These are phyloP conservation scores for Euwallacea fornicatus DNA, from an alignment of 1,140 invertebrate species.

Conservation along the genomic window DNA sequence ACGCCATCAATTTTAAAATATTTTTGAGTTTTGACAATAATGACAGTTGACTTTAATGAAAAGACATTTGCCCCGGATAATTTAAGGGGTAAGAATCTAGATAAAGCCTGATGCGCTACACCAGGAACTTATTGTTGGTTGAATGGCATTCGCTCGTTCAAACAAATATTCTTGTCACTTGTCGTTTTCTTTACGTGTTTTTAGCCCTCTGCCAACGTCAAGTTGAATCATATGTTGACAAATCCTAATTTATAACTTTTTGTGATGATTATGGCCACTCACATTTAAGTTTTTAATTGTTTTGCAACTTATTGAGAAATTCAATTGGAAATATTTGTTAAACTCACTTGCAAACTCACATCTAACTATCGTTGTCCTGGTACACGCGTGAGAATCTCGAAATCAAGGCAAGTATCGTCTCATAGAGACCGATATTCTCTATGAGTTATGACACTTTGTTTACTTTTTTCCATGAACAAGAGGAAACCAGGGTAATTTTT, in stretches of 20 bases:
- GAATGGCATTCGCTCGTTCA: no score
- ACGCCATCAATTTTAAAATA: no score
- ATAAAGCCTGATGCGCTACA: no score
- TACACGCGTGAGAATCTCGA: neutral
- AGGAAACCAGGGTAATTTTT: neutral
- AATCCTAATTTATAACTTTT: neutral
- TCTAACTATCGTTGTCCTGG: neutral
- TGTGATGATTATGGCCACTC: constrained; percentile 5
- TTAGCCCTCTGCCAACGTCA: no score
- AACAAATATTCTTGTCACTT: no score
- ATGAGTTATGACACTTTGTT: neutral
- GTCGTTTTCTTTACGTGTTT: no score
- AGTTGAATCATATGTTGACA: no score
- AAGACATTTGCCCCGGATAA: no score
- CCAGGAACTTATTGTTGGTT: no score
- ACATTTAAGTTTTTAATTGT: constrained; percentile 5
- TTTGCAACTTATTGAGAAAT: neutral
- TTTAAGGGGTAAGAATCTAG: no score
- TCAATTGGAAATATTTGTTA: neutral
- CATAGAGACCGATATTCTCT: neutral
- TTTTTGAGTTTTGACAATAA: no score
- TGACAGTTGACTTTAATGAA: no score
- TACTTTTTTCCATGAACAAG: neutral
- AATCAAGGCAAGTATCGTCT: neutral
- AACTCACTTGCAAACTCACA: neutral